Evolutionary conservation across 2,888 invertebrate genomes (phyloP), one percentile per base, ranked within the genome.

Genomic region (Acrobasis repandana): DNA sequence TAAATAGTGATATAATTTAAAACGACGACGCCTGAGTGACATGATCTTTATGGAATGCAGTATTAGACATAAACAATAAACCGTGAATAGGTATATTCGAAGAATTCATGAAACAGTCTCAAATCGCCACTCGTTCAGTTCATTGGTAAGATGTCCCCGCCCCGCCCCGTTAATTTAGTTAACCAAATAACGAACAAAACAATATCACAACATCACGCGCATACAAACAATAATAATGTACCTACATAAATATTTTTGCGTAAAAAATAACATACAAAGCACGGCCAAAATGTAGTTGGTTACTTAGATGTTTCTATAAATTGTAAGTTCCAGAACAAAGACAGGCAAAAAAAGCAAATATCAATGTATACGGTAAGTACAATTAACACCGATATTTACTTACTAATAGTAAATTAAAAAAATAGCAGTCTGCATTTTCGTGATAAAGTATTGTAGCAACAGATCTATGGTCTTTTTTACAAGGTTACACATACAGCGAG

Each of bases 1-100:
- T 66, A 66, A 65, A 61, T 61, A 60, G 51, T 60, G 49, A 60
- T 62, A 60, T 49, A 63, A 61, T 61, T 66, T 61, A 65, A 61
- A 68, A 60, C 64, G 63, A 66, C 66, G 65, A 58, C 36, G 50
- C 38, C 63, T 61, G 61, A 57, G 47, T 57, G 52, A 38, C 57
- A 61, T 50, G 20, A 61, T 51, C 57, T 64, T 62, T 72, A 71
- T 80, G 83, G 84, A 85, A 85, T 84, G 84, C 80, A 76, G 76
- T 71, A 63, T 71, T 70, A 74, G 67, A 74, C 71, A 72, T 65
- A 62, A 75, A 65, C 67, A 73, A 68, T 68, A 51, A 60, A 64
- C 67, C 64, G 67, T 70, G 68, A 67, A 64, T 64, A 72, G 64
- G 72, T 62, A 61, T 61, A 67, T 66, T 61, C 60, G 65, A 76